A percentile compares a stretch with the other conserved stretches of the same genome.
phyloP scores from a whole-genome alignment of 2,113 vertebrate species.

The Ammospiza caudacuta region DNA sequence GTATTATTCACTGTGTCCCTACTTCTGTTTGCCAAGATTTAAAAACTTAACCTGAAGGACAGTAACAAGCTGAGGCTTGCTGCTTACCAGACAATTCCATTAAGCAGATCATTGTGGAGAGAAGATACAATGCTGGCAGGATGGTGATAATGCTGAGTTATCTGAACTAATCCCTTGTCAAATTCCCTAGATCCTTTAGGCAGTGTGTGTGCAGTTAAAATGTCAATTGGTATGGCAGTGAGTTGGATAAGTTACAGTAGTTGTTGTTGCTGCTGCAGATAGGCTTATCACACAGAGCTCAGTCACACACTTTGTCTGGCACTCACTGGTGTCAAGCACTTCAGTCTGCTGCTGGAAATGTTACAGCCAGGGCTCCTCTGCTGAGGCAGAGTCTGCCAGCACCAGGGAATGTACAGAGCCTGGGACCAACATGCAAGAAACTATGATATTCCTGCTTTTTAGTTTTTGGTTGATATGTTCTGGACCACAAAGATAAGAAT shows the following conservation, averaged over 20 bases:
- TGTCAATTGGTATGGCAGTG: not conserved
- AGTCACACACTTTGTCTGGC: not conserved
- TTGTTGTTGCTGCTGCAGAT: not conserved
- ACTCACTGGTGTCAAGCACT: not conserved
- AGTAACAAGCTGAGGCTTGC: not conserved
- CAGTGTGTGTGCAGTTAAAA: not conserved
- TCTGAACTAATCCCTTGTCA: conserved; percentile 63
- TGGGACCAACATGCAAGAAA: not conserved
- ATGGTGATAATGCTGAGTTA: conserved; percentile 14
- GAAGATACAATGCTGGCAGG: not conserved
- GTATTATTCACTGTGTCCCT: not conserved
- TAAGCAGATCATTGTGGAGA: not conserved
- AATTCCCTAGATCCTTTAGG: conserved; percentile 54
- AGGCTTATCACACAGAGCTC: not conserved
- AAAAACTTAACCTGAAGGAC: not conserved
- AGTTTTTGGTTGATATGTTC: not conserved
- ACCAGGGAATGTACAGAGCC: not conserved
- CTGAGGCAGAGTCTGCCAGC: not conserved
- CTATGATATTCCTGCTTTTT: not conserved
- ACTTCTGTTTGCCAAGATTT: not conserved
- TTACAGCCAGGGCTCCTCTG: not conserved
- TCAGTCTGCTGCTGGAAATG: not conserved
- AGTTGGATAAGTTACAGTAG: conserved; percentile 27
- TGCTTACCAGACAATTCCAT: not conserved
- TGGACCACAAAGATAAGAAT: not conserved